These are phyloP conservation scores for Mechanitis messenoides DNA, from an alignment of 2,888 invertebrate genomes.

Conservation along the genomic window DNA sequence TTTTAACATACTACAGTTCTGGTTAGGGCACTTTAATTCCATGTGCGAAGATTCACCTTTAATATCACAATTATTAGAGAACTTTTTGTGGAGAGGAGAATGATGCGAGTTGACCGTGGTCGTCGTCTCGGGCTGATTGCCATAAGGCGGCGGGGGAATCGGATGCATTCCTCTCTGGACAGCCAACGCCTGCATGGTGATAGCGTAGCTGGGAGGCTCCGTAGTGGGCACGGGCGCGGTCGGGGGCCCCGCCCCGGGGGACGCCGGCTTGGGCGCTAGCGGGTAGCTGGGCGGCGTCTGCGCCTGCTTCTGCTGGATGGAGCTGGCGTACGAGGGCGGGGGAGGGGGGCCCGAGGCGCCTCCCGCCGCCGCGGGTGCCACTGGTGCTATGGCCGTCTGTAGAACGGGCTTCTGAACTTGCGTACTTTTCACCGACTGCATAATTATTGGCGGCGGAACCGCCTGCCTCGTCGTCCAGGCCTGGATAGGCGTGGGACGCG, in stretches of 20 bases:
- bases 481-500: slow-evolving; percentile 87
- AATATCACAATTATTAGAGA: slow-evolving; percentile 74
- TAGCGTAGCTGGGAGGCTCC: slow-evolving; percentile 94
- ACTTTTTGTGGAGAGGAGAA: slow-evolving; percentile 83
- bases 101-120: slow-evolving; percentile 67
- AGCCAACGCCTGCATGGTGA: slow-evolving; percentile 89
- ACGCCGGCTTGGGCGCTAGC: slow-evolving; percentile 70
- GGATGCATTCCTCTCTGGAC: slow-evolving; percentile 82
- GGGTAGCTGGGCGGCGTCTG: slow-evolving; percentile 71
- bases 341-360: slow-evolving; percentile 78
- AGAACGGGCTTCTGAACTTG: slow-evolving; percentile 96
- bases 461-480: slow-evolving; percentile 92
- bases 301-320: slow-evolving; percentile 85
- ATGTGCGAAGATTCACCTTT: slow-evolving; percentile 75
- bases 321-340: slow-evolving; percentile 89
- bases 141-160: slow-evolving; percentile 83
- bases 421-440: slow-evolving; percentile 97
- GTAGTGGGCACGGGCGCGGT: slow-evolving; percentile 82
- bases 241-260: slow-evolving; percentile 71
- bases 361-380: slow-evolving; percentile 79
- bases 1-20: slow-evolving; percentile 69
- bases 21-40: slow-evolving; percentile 71
- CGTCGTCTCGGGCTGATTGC: slow-evolving; percentile 59
- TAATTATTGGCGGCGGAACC: slow-evolving; percentile 94
- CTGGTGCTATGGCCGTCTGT: slow-evolving; percentile 96